Conservation (phyloP, 2,888 invertebrate genomes). For the Ashinkailepas kermadecensis region DNA sequence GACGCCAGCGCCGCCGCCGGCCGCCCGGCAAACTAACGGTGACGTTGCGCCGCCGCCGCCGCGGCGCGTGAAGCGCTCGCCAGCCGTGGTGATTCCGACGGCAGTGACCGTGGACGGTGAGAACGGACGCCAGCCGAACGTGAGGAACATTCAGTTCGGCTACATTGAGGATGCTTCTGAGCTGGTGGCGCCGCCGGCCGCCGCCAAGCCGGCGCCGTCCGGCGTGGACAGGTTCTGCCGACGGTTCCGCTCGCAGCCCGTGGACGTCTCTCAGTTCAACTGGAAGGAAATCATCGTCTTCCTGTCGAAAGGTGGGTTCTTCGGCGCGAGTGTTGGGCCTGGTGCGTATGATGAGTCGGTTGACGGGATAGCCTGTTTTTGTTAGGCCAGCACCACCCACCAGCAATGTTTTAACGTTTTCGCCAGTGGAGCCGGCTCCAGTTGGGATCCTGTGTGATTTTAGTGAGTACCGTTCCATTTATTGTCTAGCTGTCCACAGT, state of each 20-base stretch:
- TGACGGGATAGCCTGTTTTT: too few species aligned
- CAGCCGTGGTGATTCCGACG: neutral
- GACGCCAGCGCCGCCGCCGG: neutral
- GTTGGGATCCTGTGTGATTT: too few species aligned
- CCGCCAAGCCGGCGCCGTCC: neutral
- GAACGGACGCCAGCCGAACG: neutral
- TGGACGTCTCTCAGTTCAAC: slow-evolving; percentile 16
- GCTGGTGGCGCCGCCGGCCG: neutral
- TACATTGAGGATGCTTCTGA: neutral
- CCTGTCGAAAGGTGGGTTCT: neutral
- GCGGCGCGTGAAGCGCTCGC: neutral
- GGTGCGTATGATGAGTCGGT: too few species aligned
- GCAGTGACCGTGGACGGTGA: neutral
- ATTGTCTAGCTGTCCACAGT: too few species aligned
- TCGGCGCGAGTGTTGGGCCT: too few species aligned
- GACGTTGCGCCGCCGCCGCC: neutral
- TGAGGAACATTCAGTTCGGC: neutral
- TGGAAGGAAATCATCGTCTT: slow-evolving; percentile 4
- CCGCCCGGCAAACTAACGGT: neutral
- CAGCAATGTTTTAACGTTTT: too few species aligned
- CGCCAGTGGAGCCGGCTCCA: too few species aligned
- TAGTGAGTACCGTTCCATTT: too few species aligned
- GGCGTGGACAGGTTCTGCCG: slow-evolving; percentile 4
- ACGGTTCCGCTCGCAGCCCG: neutral
- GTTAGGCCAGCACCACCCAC: too few species aligned